Evolutionary conservation across 1,140 invertebrate genomes (phyloP).

Genomic region (Pissodes strobi): DNA sequence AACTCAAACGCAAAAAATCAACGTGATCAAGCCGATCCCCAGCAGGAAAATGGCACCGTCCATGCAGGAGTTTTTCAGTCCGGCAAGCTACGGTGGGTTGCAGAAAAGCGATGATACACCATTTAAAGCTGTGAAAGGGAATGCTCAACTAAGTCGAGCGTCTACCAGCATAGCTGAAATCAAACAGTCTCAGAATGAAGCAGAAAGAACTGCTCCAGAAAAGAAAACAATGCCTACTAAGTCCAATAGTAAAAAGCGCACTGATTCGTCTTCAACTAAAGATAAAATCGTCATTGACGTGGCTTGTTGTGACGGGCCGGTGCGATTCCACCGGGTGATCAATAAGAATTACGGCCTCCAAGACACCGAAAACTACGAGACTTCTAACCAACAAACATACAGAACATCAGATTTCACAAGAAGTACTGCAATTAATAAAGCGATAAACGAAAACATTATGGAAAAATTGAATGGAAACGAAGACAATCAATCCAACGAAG

Average conservation of each 20-base stretch:
- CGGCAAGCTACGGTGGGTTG: slow-evolving; percentile 26
- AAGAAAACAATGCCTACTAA: slow-evolving; percentile 33
- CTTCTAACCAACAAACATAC: slow-evolving; percentile 9
- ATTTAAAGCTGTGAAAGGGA: slow-evolving; percentile 38
- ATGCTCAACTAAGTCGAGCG: not conserved
- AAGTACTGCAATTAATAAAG: slow-evolving; percentile 57
- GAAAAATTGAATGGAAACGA: slow-evolving; percentile 54
- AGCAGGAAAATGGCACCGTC: slow-evolving; percentile 52
- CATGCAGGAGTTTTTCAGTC: slow-evolving; percentile 40
- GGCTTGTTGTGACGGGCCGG: slow-evolving; percentile 85
- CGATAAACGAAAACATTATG: slow-evolving; percentile 57
- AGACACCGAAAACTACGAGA: slow-evolving; percentile 43
- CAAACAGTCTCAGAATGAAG: slow-evolving; percentile 47
- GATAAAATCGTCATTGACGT: slow-evolving; percentile 74
- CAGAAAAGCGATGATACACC: slow-evolving; percentile 47
- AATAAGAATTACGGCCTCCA: slow-evolving; percentile 72
- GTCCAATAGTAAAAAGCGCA: slow-evolving; percentile 32
- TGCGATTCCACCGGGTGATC: slow-evolving; percentile 77
- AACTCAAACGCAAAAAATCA: slow-evolving; percentile 35
- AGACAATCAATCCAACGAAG: slow-evolving; percentile 49
- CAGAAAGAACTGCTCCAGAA: slow-evolving; percentile 43
- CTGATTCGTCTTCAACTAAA: slow-evolving; percentile 10
- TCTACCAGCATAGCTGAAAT: slow-evolving; percentile 52
- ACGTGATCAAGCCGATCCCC: slow-evolving; percentile 58
- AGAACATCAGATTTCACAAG: slow-evolving; percentile 43